Base-by-base conservation (phyloP, 2,113 vertebrate species). In the Gadus chalcogrammus region DNA sequence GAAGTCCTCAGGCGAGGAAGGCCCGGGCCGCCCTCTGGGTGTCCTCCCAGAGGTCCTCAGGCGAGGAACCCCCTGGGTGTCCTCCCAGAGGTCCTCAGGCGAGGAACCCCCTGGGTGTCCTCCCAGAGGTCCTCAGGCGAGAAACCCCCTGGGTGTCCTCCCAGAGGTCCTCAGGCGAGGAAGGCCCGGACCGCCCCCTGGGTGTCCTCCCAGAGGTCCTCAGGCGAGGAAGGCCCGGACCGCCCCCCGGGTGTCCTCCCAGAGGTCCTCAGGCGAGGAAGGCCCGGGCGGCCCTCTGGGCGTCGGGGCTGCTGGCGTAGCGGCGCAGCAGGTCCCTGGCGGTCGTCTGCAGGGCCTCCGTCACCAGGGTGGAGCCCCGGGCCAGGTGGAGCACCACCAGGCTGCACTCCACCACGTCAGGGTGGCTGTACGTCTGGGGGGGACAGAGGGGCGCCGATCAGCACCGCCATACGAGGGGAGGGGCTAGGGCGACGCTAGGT, bases 381-480 rank as follows among this genome's bases (percentile, higher is more conserved):
- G 80, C 67, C 0, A 92, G 22, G 80, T 94, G 90, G n/a, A 96
- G 92, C 5, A 98, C 74, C 0, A 98, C 87, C 0, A 98, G 93
- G 71, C 95, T 97, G 76, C 95, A 95, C 60, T 99, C 97, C 11
- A 94, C 65, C 2, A 99, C 96, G 0, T 98, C 94, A 0, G 97
- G 97, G 73, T 91, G 97, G 0, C 93, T 90, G 81, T 84, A 94
- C 68, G 71, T 80, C 97, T 98, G 85, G 42, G 38, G n/a, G 73
- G 52, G n/a, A 13, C 42, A 48, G 42, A 48, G 31, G 31, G 4
- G 4, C 31, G 4, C 31, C 4, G 31, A 35, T 35, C 31, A 35
- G 31, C 8, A 48, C 42, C 12, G 5, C 13, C 12, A 13, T 48
- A 48, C 12, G 11, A 48, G 55, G 3, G 55, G 55, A 58, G 55